Base-by-base conservation (phyloP, 2,797 vertebrate genomes). In the Sarcophilus harrisii region DNA sequence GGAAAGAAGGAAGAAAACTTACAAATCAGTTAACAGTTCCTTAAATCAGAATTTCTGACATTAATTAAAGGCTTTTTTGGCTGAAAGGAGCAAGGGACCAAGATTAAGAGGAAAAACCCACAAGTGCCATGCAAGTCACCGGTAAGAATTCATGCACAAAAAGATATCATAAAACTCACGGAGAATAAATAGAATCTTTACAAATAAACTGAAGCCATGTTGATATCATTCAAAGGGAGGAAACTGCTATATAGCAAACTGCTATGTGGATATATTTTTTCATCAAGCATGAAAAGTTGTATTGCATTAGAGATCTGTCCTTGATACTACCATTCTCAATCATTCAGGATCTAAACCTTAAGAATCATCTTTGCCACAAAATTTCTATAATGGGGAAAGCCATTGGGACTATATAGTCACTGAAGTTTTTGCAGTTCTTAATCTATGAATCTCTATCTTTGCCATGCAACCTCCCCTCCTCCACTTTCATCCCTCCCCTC, bases 1-100 rank as follows among this genome's bases (percentile, higher is more conserved):
- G 89, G 66, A 98, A 29, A 96, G 91, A 96, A 27, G 6, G 90
- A 62, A 98, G 29, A 52, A 93, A 95, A 97, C 92, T 93, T 94
- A 96, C 12, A 89, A 93, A 27, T 93, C 92, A 94, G 52, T 66
- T 3, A 94, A 95, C 29, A 93, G 45, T 93, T 95, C 94, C 57
- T 95, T 55, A 93, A 95, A 95, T n/a, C 90, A 95, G 97, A 90
- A 28, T 38, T 95, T 60, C 92, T 94, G 95, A 94, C n/a, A 96
- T 89, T 45, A 91, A 92, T 60, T 2, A n/a, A 90, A 24, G 4
- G 11, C 60, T 55, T 92, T 95, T 45, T 49, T 81, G 52, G 32
- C 66, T 94, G 29, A 27, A 59, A 90, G 5, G 58, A 24, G 14
- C 73, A 97, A 93, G 29, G n/a, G 21, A 6, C 8, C 18, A 45